Conservation (phyloP, 2,113 vertebrate genomes). For the Azemiops feae region DNA sequence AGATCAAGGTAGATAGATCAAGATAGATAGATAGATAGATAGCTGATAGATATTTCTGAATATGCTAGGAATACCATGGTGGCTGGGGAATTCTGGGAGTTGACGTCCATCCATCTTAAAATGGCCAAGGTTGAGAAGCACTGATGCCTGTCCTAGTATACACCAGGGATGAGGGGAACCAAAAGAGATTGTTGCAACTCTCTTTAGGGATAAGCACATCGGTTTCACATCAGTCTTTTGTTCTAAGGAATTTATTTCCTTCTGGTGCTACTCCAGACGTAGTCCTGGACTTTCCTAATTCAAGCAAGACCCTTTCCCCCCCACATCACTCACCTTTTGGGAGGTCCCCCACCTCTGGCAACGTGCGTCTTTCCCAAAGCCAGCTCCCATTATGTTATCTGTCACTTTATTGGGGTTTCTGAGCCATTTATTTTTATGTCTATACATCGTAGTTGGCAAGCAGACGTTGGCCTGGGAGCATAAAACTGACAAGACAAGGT, state of each 20-base stretch:
- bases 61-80: not conserved
- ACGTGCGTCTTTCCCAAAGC: conserved; percentile 54
- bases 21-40: not conserved
- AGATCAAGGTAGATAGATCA: too few species aligned
- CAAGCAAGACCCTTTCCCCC: fast-evolving
- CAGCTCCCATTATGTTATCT: conserved; percentile 60
- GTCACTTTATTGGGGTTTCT: conserved; percentile 64
- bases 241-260: not conserved
- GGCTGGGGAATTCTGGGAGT: not conserved
- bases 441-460: conserved; percentile 58
- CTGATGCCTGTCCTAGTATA: not conserved
- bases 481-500: conserved; percentile 74
- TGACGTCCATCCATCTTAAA: not conserved
- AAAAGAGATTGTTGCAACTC: not conserved
- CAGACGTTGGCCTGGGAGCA: conserved; percentile 52
- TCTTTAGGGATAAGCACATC: not conserved
- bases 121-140: not conserved
- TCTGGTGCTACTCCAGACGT: too few species aligned
- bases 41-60: not conserved
- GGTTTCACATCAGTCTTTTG: not conserved
- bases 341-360: conserved; percentile 54
- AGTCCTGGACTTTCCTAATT: not conserved
- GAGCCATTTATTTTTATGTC: conserved; percentile 72
- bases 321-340: conserved; percentile 46
- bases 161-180: not conserved